A percentile compares a stretch with the other conserved stretches of the same genome.
Conservation (phyloP, 2,113 vertebrate species). For the Bubo bubo region DNA sequence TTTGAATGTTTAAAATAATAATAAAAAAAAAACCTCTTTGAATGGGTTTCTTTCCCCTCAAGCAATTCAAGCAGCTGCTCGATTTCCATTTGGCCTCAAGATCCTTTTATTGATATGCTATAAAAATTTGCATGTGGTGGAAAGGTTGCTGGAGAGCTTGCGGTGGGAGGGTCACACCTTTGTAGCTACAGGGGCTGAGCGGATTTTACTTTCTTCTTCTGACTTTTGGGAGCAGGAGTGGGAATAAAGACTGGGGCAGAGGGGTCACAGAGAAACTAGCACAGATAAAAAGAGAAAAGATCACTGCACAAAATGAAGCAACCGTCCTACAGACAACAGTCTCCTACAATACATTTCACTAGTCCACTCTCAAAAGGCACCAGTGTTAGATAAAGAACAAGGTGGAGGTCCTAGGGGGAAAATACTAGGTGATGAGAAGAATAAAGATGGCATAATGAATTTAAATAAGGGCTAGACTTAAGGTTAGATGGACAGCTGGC, state of each 20-base stretch:
- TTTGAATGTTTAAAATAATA: conserved; percentile 52
- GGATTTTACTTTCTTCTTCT: neutral
- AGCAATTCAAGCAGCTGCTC: conserved; percentile 32
- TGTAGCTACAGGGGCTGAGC: neutral
- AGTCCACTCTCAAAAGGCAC: neutral
- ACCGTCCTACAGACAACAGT: neutral
- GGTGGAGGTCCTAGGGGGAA: neutral
- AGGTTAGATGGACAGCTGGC: neutral
- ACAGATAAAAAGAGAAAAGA: neutral
- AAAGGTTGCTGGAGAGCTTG: neutral
- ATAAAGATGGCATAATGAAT: neutral
- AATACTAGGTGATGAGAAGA: neutral
- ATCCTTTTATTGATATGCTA: conserved; percentile 31
- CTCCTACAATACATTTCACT: neutral
- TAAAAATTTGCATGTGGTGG: conserved; percentile 5
- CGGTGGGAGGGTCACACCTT: neutral
- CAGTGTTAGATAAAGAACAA: neutral
- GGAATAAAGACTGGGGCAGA: neutral
- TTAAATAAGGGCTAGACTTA: neutral
- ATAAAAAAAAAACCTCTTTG: neutral
- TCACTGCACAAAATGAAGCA: neutral
- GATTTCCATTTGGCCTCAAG: conserved; percentile 51
- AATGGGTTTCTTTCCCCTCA: conserved; percentile 16
- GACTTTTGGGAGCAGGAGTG: neutral
- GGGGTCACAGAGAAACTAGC: neutral